Conservation (phyloP, 2,888 invertebrate species). For the Tigriopus californicus region DNA sequence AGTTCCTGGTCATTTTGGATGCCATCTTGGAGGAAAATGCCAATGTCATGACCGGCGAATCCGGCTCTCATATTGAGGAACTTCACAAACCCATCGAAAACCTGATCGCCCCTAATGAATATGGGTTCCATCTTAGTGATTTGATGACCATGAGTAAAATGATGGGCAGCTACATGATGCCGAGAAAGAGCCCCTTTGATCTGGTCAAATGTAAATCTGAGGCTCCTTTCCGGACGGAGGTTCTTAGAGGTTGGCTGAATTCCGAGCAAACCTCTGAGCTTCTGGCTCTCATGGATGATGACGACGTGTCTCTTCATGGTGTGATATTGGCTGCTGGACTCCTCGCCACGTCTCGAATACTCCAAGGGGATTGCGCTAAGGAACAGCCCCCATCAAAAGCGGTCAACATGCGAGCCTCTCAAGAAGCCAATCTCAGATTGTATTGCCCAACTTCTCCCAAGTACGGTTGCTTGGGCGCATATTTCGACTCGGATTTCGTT, state of each 20-base stretch:
- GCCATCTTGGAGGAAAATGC: neutral
- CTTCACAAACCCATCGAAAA: neutral
- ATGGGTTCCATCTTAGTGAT: neutral
- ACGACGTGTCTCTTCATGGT: conserved; percentile 2
- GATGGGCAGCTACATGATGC: neutral
- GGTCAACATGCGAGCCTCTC: neutral
- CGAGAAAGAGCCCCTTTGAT: neutral
- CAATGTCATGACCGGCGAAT: neutral
- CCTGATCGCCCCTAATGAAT: neutral
- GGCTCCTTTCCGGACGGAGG: neutral
- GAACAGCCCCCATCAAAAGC: neutral
- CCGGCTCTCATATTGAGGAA: neutral
- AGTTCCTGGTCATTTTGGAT: conserved; percentile 8
- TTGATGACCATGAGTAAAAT: neutral
- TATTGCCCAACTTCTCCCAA: neutral
- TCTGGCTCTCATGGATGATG: conserved; percentile 4
- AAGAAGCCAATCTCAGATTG: conserved; percentile 2
- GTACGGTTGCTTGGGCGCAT: neutral
- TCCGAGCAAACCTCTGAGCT: conserved; percentile 3
- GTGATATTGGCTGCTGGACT: conserved; percentile 4
- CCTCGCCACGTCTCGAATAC: neutral
- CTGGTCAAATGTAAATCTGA: neutral
- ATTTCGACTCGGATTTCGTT: neutral
- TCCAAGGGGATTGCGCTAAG: neutral
- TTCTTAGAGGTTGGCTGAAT: conserved; percentile 8